Conservation (phyloP, 23 tunicate genomes). For the Diplosoma virens region DNA sequence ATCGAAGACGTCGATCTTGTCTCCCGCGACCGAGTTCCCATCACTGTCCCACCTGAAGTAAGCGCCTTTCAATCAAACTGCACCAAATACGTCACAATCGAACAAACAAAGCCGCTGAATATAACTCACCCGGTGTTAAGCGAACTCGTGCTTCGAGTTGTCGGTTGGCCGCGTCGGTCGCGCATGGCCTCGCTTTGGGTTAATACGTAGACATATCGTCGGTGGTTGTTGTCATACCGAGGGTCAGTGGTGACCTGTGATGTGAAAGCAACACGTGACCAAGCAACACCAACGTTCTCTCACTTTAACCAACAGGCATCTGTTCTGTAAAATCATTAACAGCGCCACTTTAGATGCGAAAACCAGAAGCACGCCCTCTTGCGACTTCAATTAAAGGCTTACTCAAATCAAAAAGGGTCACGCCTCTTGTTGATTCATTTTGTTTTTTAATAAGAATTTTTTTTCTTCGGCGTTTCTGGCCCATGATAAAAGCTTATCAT, state of each 20-base stretch:
- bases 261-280: too few relatives aligned
- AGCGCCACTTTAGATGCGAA: too few relatives aligned
- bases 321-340: too few relatives aligned
- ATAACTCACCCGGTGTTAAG: slow-evolving; percentile 17
- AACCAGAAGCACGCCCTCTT: too few relatives aligned
- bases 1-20: slow-evolving; percentile 94
- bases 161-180: slow-evolving; percentile 37
- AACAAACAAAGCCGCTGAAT: background rate
- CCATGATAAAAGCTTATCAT: too few relatives aligned
- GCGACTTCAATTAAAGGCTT: too few relatives aligned
- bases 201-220: slow-evolving; percentile 90
- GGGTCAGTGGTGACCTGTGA: slow-evolving; percentile 88
- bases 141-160: slow-evolving; percentile 49
- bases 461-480: too few relatives aligned
- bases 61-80: background rate
- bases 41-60: slow-evolving; percentile 52
- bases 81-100: background rate
- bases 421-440: too few relatives aligned
- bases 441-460: too few relatives aligned
- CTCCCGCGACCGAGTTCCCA: slow-evolving; percentile 76
- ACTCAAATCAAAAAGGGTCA: too few relatives aligned
- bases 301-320: too few relatives aligned
- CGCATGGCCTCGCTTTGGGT: slow-evolving; percentile 89
- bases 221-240: slow-evolving; percentile 79
- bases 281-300: too few relatives aligned